Evolutionary conservation across 1,140 invertebrate genomes (phyloP), one percentile per base, ranked within the genome.

Genomic region (Cydia strobilella): DNA sequence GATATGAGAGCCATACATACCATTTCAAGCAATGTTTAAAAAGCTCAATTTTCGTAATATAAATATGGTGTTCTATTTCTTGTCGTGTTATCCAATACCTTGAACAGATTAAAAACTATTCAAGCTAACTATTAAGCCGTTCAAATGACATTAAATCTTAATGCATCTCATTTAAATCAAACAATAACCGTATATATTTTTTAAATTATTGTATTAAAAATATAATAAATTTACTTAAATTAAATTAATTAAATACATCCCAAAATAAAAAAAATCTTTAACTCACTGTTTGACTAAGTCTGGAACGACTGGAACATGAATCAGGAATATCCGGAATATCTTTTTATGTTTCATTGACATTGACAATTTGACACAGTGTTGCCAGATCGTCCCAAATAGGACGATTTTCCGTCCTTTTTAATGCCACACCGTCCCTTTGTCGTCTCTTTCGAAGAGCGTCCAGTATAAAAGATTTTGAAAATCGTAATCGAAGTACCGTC

Each of bases 1-100:
- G 9, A 74, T 13, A 54, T 78, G 74, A 76, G 73, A 82, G 25
- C 31, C 18, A 18, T 10, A 35, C 18, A 18, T 10, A 35, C 10
- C 13, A 35, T 69, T 69, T 39, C 12, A 69, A 18, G n/a, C 65
- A 69, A 69, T 18, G 65, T n/a, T 69, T 18, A 18, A 42, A 69
- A 35, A 35, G 65, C 27, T 18, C 3, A 0, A 10, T 35, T 20
- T 69, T 69, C 2, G 13, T 69, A 18, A 15, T 15, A 65, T 4
- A 25, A 27, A 63, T 63, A 23, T 54, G 4, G 7, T 18, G 1
- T 54, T 54, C 5, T 54, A 54, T 59, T 59, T 10, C 18, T 6
- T 23, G 54, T 23, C 54, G 18, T 20, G 1, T 23, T 7, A 23
- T 2, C 18, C 20, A 59, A 23, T 23, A 59, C 18, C 20, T 59